Evolutionary conservation across 2,888 invertebrate species (phyloP), one percentile per base, ranked within the genome.

Genomic region (Prionchulus punctatus): DNA sequence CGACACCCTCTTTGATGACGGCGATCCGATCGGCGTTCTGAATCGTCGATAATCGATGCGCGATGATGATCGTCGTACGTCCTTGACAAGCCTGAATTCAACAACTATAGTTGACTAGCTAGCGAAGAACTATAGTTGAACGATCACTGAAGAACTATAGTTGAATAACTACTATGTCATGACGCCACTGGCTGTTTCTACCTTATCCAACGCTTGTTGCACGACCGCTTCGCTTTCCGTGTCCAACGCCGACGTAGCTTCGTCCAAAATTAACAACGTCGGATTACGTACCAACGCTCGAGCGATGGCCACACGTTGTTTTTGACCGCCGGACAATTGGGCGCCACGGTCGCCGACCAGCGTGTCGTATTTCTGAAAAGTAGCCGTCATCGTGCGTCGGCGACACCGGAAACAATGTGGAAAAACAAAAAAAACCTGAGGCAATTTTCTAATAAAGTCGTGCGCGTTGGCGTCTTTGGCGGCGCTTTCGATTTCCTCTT

Each of bases 131-230:
- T n/a, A n/a, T n/a, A n/a, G n/a, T n/a, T n/a, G n/a, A n/a, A n/a
- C n/a, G n/a, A n/a, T n/a, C n/a, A n/a, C n/a, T n/a, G n/a, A n/a
- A n/a, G n/a, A n/a, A n/a, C n/a, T n/a, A n/a, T n/a, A n/a, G n/a
- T n/a, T n/a, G n/a, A n/a, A n/a, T n/a, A n/a, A n/a, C n/a, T n/a
- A n/a, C n/a, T n/a, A n/a, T n/a, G n/a, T n/a, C n/a, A n/a, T n/a
- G n/a, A n/a, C n/a, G n/a, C n/a, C n/a, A n/a, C n/a, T 36, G 12
- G 7, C 7, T 18, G 18, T 18, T 36, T 18, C 18, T 42, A 75
- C 77, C 64, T 73, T 81, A 57, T 77, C 76, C 4, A 77, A 64
- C 18, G 75, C 77, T 64, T 73, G 81, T 56, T 77, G 75, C 3
- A 77, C 65, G 3, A 56, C 18, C 2, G 52, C 30, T 50, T 56